Evolutionary conservation across 2,888 invertebrate species (phyloP).

Genomic region (Punctoribates punctum): DNA sequence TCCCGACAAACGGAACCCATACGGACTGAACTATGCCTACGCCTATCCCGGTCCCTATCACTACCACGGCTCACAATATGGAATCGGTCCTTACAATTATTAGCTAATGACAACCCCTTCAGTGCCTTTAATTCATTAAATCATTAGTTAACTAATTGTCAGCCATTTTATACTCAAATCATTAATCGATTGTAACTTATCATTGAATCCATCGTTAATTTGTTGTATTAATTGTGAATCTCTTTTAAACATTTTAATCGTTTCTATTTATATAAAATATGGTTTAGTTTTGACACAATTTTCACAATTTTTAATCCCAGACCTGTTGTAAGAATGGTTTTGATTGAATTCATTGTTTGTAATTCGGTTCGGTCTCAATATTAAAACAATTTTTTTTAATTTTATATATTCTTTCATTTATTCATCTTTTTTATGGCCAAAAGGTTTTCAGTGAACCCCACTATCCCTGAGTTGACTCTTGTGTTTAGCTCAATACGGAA

Average conservation of each 20-base stretch:
- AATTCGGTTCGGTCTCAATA: not conserved
- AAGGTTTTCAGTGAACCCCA: too few relatives aligned
- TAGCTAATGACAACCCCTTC: slow-evolving; percentile 53
- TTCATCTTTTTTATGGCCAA: too few relatives aligned
- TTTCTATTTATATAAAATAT: not conserved
- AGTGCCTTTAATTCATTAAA: slow-evolving; percentile 30
- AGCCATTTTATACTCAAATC: slow-evolving; percentile 32
- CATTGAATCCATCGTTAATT: not conserved
- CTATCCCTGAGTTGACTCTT: too few relatives aligned
- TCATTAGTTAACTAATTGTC: slow-evolving; percentile 12
- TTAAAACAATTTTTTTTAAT: slow-evolving; percentile 1
- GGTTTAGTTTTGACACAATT: not conserved
- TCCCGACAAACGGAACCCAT: slow-evolving; percentile 79
- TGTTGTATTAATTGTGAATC: too few relatives aligned
- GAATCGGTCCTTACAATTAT: slow-evolving; percentile 78
- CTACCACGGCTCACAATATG: slow-evolving; percentile 76
- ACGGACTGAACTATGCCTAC: slow-evolving; percentile 65
- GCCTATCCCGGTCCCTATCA: slow-evolving; percentile 79
- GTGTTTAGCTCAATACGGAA: too few relatives aligned
- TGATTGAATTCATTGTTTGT: slow-evolving; percentile 28
- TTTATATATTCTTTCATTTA: too few relatives aligned
- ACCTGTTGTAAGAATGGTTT: slow-evolving; percentile 17
- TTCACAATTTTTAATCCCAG: slow-evolving; percentile 13
- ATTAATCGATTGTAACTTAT: slow-evolving; percentile 34
- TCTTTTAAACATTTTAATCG: too few relatives aligned